Evolutionary conservation across 2,888 invertebrate species (phyloP), one percentile per base, ranked within the genome.

Genomic region (Melitaea athalia): DNA sequence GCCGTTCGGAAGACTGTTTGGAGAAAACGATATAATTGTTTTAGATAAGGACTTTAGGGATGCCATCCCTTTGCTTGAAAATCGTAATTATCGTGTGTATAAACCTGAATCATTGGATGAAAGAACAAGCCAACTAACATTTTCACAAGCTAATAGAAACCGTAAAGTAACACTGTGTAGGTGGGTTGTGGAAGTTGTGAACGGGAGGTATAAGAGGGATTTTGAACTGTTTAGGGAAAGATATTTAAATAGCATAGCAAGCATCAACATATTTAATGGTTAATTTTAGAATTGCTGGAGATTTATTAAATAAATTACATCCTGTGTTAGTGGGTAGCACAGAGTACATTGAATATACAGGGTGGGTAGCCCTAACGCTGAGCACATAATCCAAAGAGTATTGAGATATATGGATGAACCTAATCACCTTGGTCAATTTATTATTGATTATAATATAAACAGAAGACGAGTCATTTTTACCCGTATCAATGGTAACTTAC

Each of bases 11-110:
- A 11, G n/a, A 50, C 64, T 55, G 52, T 70, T 70, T 64, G 43
- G 33, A 50, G 17, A 38, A 15, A 52, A 50, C 17, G 60, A 67
- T 63, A 33, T 47, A 14, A 55, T 70, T 57, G 17, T 67, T n/a
- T 24, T 66, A 14, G 63, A 69, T 6, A 52, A 60, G 11, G 59
- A 63, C 4, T 68, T 63, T 17, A n/a, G 63, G 7, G 59, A 59
- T 33, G 33, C 49, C n/a, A 12, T 49, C 3, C 49, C 49, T n/a
- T n/a, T 49, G n/a, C n/a, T 49, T 3, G 12, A 49, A 12, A 14
- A 49, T 12, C 14, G 8, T n/a, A 14, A n/a, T n/a, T 49, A n/a
- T 49, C 11, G n/a, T n/a, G 14, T 14, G 11, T n/a, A 49, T n/a
- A 14, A 12, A 10, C 49, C 49, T 12, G 12, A 10, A n/a, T 12